Percentiles rank a stretch among this genome's conserved stretches.
Evolutionary conservation across 2,797 vertebrate genomes (phyloP).

Genomic region (Dendrocincla tyrannina): DNA sequence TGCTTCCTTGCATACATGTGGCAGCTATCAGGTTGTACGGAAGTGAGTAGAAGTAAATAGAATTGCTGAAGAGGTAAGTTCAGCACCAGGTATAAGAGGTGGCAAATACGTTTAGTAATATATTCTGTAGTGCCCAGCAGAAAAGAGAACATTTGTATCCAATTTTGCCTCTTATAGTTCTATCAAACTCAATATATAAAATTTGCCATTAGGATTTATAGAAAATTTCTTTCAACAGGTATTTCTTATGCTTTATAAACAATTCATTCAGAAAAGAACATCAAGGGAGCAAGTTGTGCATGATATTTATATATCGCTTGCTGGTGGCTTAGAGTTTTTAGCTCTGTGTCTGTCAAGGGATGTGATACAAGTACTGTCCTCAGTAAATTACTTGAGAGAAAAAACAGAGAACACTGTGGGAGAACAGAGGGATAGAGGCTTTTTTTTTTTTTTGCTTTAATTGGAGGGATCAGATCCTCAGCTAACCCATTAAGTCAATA

Average conservation of each 20-base stretch:
- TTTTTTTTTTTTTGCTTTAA: neutral
- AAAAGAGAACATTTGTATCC: neutral
- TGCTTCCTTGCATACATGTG: rapidly evolving
- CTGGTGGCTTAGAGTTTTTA: neutral
- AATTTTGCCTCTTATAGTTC: neutral
- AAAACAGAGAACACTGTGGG: neutral
- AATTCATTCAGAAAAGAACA: neutral
- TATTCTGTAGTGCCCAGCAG: neutral
- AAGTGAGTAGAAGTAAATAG: neutral
- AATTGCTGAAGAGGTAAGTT: neutral
- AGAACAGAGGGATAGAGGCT: neutral
- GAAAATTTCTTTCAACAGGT: neutral
- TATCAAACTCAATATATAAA: neutral
- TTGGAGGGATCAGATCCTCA: neutral
- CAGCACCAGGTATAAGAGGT: neutral
- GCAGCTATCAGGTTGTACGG: neutral
- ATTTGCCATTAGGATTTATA: neutral
- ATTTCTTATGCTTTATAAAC: neutral
- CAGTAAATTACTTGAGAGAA: neutral
- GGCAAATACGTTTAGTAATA: neutral
- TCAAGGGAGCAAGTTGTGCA: neutral
- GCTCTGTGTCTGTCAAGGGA: neutral
- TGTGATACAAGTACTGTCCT: neutral
- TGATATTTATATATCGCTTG: neutral
- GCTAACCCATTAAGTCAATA: neutral